These are phyloP conservation scores for Trypoxylon attenuatum DNA, from an alignment of 2,888 invertebrate genomes.

Conservation along the genomic window DNA sequence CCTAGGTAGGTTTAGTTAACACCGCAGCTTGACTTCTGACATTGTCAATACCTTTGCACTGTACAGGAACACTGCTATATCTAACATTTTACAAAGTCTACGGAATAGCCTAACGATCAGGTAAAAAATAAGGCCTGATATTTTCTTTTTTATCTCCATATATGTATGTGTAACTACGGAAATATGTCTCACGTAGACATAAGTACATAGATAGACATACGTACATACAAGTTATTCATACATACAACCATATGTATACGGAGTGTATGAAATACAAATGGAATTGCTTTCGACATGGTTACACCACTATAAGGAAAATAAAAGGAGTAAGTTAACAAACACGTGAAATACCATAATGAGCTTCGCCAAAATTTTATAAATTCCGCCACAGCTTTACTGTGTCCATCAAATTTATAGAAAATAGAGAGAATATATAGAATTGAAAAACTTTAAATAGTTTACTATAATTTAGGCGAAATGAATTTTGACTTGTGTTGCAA, in stretches of 20 bases:
- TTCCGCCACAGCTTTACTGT: no score
- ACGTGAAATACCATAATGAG: no score
- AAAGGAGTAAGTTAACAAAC: slow-evolving; percentile 38
- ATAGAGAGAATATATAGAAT: not conserved
- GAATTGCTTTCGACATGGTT: slow-evolving; percentile 1
- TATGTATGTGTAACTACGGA: slow-evolving; percentile 43
- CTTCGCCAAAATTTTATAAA: no score
- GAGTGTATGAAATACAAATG: not conserved
- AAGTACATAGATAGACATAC: slow-evolving; percentile 16
- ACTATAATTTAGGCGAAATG: not conserved
- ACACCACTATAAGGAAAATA: slow-evolving; percentile 16
- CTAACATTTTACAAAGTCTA: slow-evolving; percentile 32
- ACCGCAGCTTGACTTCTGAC: slow-evolving; percentile 9
- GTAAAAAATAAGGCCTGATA: slow-evolving; percentile 59
- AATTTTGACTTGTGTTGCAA: not conserved
- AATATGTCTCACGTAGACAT: slow-evolving; percentile 12
- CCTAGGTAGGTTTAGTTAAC: no score
- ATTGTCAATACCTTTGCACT: slow-evolving; percentile 37
- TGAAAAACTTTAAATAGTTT: not conserved
- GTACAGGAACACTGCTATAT: slow-evolving; percentile 47
- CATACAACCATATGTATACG: slow-evolving; percentile 27
- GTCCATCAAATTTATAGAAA: not conserved
- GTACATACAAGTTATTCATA: slow-evolving; percentile 31
- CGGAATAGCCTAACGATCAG: slow-evolving; percentile 51
- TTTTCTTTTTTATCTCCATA: slow-evolving; percentile 44